These are phyloP conservation scores for Oxyscelio sp. DNA, from an alignment of 2,888 invertebrate genomes.

Conservation along the genomic window DNA sequence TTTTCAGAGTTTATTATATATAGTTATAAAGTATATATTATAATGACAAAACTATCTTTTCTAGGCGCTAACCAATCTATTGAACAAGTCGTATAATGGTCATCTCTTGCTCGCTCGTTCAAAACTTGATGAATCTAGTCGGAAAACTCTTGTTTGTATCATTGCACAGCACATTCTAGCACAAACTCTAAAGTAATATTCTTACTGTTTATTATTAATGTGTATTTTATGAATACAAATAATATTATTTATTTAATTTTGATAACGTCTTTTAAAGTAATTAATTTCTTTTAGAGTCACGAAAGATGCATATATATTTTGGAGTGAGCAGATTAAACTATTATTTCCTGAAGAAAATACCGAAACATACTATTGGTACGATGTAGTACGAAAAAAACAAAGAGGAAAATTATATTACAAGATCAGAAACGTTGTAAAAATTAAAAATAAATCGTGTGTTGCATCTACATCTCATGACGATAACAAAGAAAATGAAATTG, in stretches of 20 bases:
- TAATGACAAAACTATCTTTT: no score
- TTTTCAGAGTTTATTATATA: no score
- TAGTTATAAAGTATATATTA: no score
- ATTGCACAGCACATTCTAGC: neutral
- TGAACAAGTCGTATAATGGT: neutral
- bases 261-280: no score
- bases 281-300: no score
- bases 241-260: no score
- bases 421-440: no score
- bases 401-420: conserved; percentile 7
- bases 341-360: neutral
- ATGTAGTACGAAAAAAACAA: neutral
- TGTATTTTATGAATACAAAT: no score
- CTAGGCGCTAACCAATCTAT: no score
- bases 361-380: neutral
- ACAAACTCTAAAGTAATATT: neutral
- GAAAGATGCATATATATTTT: neutral
- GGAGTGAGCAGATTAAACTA: neutral
- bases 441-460: no score
- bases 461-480: neutral
- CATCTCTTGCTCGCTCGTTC: neutral
- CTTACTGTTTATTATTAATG: no score
- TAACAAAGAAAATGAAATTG: neutral
- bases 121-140: conserved; percentile 1
- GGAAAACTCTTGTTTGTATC: neutral